Evolutionary conservation across 2,888 invertebrate genomes (phyloP).

Genomic region (Hypselothyrea guttata): DNA sequence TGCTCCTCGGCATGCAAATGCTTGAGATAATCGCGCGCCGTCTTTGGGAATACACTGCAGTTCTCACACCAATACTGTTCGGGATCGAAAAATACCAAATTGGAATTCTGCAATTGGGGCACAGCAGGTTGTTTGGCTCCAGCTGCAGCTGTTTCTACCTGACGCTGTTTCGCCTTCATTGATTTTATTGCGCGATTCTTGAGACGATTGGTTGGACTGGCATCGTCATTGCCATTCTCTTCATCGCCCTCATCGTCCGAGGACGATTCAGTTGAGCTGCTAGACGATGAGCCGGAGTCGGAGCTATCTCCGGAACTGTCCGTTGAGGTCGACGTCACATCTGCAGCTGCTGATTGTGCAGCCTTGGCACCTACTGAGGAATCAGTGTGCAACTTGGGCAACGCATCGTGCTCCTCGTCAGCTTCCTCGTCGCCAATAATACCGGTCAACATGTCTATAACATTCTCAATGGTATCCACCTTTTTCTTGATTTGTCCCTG

Average conservation of each 20-base stretch:
- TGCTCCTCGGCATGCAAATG: slow-evolving; percentile 92
- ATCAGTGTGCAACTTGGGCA: slow-evolving; percentile 31
- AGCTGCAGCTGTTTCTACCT: slow-evolving; percentile 46
- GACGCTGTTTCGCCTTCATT: slow-evolving; percentile 78
- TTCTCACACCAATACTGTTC: slow-evolving; percentile 95
- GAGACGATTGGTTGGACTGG: slow-evolving; percentile 81
- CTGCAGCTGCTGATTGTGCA: slow-evolving; percentile 7
- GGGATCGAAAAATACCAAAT: slow-evolving; percentile 93
- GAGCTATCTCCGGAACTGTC: slow-evolving; percentile 68
- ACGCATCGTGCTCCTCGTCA: slow-evolving; percentile 61
- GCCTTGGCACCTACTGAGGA: slow-evolving; percentile 8
- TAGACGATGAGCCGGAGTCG: slow-evolving; percentile 64
- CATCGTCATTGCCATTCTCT: slow-evolving; percentile 47
- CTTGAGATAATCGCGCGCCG: slow-evolving; percentile 92
- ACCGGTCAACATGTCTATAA: slow-evolving; percentile 94
- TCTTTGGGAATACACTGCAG: slow-evolving; percentile 93
- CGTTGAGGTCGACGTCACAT: slow-evolving; percentile 50
- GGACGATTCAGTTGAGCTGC: slow-evolving; percentile 70
- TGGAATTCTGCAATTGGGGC: slow-evolving; percentile 82
- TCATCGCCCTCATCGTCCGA: slow-evolving; percentile 68
- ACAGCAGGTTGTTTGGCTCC: too few species aligned
- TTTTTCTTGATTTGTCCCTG: slow-evolving; percentile 82
- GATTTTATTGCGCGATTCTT: slow-evolving; percentile 81
- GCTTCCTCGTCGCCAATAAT: slow-evolving; percentile 89
- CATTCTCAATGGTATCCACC: slow-evolving; percentile 89